Evolutionary conservation across 2,888 invertebrate genomes (phyloP), one percentile per base, ranked within the genome.

Genomic region (Polyommatus iphigenia): DNA sequence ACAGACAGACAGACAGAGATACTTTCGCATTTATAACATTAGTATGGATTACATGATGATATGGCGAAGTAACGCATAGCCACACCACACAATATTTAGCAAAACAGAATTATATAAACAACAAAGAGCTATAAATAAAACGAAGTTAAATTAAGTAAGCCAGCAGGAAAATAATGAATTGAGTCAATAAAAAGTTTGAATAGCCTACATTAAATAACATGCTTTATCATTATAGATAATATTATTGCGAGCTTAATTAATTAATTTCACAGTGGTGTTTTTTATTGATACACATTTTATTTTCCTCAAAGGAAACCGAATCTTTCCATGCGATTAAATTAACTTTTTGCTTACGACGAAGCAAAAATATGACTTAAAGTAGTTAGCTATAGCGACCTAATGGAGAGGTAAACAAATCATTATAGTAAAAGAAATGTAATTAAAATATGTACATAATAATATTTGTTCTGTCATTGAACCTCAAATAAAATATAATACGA

Each of bases 141-240:
- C 18, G 54, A 18, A 54, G 54, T 54, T 54, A 54, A 54, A 50
- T 50, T 50, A 50, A 54, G 54, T 54, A 67, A 29, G 29, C 29
- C 67, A 67, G 18, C 67, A 67, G 67, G 67, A 67, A 67, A 32
- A 29, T 67, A 29, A 20, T 8, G 20, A 67, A 24, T 67, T 67
- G 29, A 67, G 67, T 32, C 18, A 67, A 67, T 67, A 67, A 67
- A 67, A 67, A 67, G 67, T 32, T 67, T 32, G 15, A 67, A 67
- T 67, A 67, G 67, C 67, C 67, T 67, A 67, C 29, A 67, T 67
- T 67, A 18, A 67, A 67, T 67, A 29, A 67, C 18, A 32, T 67
- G 67, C 67, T 67, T 15, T 20, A 67, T 67, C 67, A 67, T 32
- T 67, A 67, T 67, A 29, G 18, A 67, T 67, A 29, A 29, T 67